Evolutionary conservation across 2,113 vertebrate species (phyloP), one percentile per base, ranked within the genome.

Genomic region (Choloepus hoffmanni): DNA sequence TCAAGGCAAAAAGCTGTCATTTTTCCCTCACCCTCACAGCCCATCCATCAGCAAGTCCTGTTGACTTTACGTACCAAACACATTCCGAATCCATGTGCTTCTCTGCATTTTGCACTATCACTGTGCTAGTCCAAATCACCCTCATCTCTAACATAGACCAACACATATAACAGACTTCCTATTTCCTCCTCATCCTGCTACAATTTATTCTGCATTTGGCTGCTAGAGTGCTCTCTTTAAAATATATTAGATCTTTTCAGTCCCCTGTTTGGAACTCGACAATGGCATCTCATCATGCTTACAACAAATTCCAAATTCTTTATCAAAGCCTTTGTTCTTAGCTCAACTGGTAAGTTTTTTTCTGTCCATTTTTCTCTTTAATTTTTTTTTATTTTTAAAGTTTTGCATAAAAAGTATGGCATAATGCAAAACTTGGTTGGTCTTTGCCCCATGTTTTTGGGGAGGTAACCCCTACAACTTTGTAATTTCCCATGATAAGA

Each of bases 381-480:
- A 50, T 30, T 30, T 93, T 84, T 84, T 74, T 92, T 78, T 28
- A 28, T 67, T 60, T 96, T 78, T 81, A 36, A 78, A 82, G 5
- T 40, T 90, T 77, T 73, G 28, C 83, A 30, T 85, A 89, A 92
- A 53, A 53, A 55, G 55, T 55, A 15, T 18, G 50, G 19, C 18
- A 58, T 58, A 21, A 58, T 58, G 55, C 19, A 21, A 58, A 58
- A 58, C 16, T 19, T 58, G 55, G 19, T 18, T 58, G 55, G 55
- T 58, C 55, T 58, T 58, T 58, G 55, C 55, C 18, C 19, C 53
- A 13, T 55, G 18, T 55, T 55, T 16, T 16, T 55, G 58, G 21
- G 18, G 19, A 60, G 7, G 58, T 60, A 23, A 60, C 7, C 58
- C 21, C 19, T 60, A 60, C 58, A 60, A 60, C 58, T 60, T 60